These are phyloP conservation scores for Hirtodrosophila duncani DNA, from an alignment of 2,888 invertebrate genomes.

Conservation along the genomic window DNA sequence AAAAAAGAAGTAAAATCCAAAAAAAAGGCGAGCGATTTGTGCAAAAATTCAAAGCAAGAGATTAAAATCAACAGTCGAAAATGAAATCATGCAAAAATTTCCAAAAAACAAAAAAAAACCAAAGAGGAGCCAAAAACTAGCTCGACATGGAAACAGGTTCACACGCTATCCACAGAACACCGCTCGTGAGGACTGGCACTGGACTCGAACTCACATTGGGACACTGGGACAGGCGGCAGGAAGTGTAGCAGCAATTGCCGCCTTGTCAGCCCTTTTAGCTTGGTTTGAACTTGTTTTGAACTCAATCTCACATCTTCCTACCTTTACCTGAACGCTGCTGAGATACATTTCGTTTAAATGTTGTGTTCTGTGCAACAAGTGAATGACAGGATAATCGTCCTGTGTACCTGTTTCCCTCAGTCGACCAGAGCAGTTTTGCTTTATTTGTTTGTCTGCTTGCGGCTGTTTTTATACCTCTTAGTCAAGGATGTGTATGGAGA, in stretches of 20 bases:
- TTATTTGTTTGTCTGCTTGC: slow-evolving; percentile 45
- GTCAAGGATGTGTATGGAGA: neutral
- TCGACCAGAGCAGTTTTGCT: too few relatives aligned
- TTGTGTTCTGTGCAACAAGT: slow-evolving; percentile 53
- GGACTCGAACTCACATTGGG: slow-evolving; percentile 9
- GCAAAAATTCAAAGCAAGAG: slow-evolving; percentile 47
- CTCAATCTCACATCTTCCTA: slow-evolving; percentile 23
- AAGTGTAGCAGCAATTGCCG: slow-evolving; percentile 43
- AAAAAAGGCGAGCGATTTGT: slow-evolving; percentile 39
- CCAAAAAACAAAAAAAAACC: slow-evolving; percentile 12
- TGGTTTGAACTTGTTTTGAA: too few relatives aligned
- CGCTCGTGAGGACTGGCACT: neutral
- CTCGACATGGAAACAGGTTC: slow-evolving; percentile 57
- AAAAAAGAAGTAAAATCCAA: slow-evolving; percentile 9
- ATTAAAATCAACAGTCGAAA: slow-evolving; percentile 37
- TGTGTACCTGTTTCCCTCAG: slow-evolving; percentile 57
- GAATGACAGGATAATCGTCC: slow-evolving; percentile 72
- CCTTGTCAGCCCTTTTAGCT: slow-evolving; percentile 37
- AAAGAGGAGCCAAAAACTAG: slow-evolving; percentile 3
- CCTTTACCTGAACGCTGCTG: slow-evolving; percentile 9
- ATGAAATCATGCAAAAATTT: slow-evolving; percentile 50
- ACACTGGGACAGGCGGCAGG: slow-evolving; percentile 30
- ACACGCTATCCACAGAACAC: slow-evolving; percentile 51
- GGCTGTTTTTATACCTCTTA: slow-evolving; percentile 15
- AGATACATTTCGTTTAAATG: neutral